Percentiles rank a stretch among this genome's conserved stretches.
phyloP scores from a whole-genome alignment of 2,113 vertebrate genomes.

The Bagarius yarrelli region DNA sequence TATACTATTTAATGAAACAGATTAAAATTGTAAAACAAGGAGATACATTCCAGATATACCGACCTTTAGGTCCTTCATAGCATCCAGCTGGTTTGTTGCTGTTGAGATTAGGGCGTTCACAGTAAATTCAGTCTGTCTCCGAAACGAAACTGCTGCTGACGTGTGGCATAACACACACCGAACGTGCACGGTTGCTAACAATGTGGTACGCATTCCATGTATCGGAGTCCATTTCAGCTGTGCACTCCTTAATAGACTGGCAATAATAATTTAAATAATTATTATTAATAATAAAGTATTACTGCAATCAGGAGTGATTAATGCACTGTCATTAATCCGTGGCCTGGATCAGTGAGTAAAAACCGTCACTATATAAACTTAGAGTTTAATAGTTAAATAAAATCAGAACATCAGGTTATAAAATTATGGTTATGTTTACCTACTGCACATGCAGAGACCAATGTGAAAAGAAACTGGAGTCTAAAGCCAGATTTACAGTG shows the following conservation, averaged over 20 bases:
- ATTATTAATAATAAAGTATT: not conserved
- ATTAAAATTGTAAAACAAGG: not conserved
- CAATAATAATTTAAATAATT: not conserved
- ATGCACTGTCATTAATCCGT: not conserved
- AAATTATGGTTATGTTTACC: not conserved
- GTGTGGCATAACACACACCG: conserved; percentile 79
- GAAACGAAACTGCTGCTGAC: conserved; percentile 80
- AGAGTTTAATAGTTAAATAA: not conserved
- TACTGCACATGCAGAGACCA: not conserved
- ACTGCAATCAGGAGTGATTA: not conserved
- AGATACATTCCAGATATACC: not conserved
- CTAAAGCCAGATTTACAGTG: not conserved
- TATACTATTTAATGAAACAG: not conserved
- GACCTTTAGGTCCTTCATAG: conserved; percentile 79
- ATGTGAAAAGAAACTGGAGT: not conserved
- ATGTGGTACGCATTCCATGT: conserved; percentile 84
- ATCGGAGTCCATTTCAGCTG: conserved; percentile 74
- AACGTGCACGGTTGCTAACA: conserved; percentile 77
- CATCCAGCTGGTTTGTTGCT: conserved; percentile 72
- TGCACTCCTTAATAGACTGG: conserved; percentile 76
- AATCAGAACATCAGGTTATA: not conserved
- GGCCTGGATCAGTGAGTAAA: not conserved
- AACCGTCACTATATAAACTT: no score
- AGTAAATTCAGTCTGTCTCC: conserved; percentile 69
- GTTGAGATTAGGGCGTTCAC: conserved; percentile 78